phyloP scores from a whole-genome alignment of 2,888 invertebrate genomes.

The Callyntrura sp. region DNA sequence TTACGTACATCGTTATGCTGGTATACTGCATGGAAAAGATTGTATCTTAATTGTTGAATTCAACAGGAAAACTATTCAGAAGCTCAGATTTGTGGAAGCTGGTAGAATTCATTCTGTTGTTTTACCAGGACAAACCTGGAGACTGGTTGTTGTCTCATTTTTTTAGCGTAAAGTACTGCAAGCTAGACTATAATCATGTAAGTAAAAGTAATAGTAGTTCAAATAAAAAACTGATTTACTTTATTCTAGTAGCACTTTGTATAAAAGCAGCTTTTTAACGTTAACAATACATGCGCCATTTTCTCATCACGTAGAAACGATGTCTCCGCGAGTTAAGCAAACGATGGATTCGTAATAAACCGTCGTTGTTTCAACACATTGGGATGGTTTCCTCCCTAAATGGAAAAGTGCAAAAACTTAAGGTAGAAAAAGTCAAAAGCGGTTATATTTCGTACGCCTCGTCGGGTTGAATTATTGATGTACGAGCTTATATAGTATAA shows the following conservation, averaged over 20 bases:
- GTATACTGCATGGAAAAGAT: not conserved
- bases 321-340: conserved; percentile 92
- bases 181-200: conserved; percentile 91
- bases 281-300: not conserved
- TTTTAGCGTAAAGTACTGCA: conserved; percentile 95
- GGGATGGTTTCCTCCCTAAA: conserved; percentile 97
- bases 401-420: conserved; percentile 98
- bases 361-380: conserved; percentile 97
- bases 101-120: conserved; percentile 97
- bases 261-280: not conserved
- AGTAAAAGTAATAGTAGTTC: conserved; percentile 86
- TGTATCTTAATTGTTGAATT: not conserved
- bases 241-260: not conserved
- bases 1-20: not conserved
- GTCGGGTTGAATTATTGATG: too few species aligned
- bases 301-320: conserved; percentile 89
- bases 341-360: conserved; percentile 94
- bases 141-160: conserved; percentile 98
- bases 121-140: conserved; percentile 97
- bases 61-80: conserved; percentile 94
- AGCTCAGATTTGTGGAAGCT: conserved; percentile 94
- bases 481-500: too few species aligned
- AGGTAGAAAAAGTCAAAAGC: conserved; percentile 87
- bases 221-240: not conserved
- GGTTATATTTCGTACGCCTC: too few species aligned